phyloP scores from a whole-genome alignment of 1,140 invertebrate species.

The Andricus grossulariae region DNA sequence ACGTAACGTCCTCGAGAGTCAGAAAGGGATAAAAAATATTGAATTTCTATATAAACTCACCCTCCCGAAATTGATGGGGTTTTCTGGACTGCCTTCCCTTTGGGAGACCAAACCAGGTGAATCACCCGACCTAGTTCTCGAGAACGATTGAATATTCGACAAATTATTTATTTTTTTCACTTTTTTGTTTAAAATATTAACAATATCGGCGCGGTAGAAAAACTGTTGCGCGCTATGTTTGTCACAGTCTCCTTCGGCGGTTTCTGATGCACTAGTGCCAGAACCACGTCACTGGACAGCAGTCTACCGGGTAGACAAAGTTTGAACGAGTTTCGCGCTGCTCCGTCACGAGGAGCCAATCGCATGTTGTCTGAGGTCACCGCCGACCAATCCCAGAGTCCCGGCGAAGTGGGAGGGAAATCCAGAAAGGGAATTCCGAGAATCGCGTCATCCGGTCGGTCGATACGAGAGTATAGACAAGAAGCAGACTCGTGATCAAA shows the following conservation, averaged over 20 bases:
- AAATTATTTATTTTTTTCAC: background rate
- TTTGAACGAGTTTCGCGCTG: too few species aligned
- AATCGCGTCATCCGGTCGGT: background rate
- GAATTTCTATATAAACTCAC: conserved; percentile 42
- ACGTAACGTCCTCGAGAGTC: background rate
- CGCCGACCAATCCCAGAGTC: background rate
- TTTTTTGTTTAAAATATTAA: background rate
- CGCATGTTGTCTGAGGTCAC: background rate
- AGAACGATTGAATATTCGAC: background rate
- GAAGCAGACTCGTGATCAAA: background rate
- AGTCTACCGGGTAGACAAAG: background rate
- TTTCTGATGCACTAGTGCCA: conserved; percentile 32
- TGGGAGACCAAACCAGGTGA: conserved; percentile 23
- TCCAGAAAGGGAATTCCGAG: background rate
- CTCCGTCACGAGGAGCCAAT: background rate
- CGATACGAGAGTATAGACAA: background rate
- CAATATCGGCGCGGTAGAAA: too few species aligned
- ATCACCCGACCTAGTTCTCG: background rate
- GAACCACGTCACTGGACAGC: conserved; percentile 51
- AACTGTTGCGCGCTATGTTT: too few species aligned
- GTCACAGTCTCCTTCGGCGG: conserved; percentile 2
- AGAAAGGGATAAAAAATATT: background rate
- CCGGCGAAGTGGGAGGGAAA: background rate
- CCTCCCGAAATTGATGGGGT: conserved; percentile 55
- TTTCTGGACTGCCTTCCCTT: conserved; percentile 50